Percentiles rank a stretch among this genome's conserved stretches.
These are phyloP conservation scores for Torymus auratus DNA, from an alignment of 2,888 invertebrate genomes.

Conservation along the genomic window DNA sequence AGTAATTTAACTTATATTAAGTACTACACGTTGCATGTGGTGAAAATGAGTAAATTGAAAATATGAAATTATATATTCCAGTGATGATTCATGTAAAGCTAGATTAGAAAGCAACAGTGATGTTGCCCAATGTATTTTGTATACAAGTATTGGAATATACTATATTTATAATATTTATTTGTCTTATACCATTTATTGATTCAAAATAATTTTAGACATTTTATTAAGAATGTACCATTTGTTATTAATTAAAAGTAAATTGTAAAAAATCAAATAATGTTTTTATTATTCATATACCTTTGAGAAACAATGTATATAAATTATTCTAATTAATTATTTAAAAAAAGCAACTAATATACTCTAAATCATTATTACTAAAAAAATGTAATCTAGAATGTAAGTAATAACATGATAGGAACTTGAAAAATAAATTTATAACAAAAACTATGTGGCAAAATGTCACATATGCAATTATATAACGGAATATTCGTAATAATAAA, in stretches of 20 bases:
- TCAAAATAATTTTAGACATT: slow-evolving; percentile 43
- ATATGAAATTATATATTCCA: slow-evolving; percentile 38
- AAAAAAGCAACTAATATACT: slow-evolving; percentile 17
- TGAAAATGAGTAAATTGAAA: slow-evolving; percentile 21
- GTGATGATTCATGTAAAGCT: slow-evolving; percentile 13
- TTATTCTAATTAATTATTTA: slow-evolving; percentile 5
- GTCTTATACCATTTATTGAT: slow-evolving; percentile 37
- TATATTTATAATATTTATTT: slow-evolving; percentile 51
- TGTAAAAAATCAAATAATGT: slow-evolving; percentile 15
- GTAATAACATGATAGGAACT: slow-evolving; percentile 19
- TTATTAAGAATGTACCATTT: slow-evolving; percentile 48
- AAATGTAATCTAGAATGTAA: slow-evolving; percentile 17
- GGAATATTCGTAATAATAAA: slow-evolving; percentile 50
- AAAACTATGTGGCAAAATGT: slow-evolving; percentile 27
- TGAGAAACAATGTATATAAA: slow-evolving; percentile 40
- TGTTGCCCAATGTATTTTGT: slow-evolving; percentile 33
- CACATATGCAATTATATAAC: slow-evolving; percentile 24
- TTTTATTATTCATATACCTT: slow-evolving; percentile 45
- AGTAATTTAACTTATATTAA: background rate
- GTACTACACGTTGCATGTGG: background rate
- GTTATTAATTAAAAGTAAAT: slow-evolving; percentile 50
- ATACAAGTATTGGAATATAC: slow-evolving; percentile 49
- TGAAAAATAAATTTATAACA: background rate
- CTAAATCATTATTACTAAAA: slow-evolving; percentile 22
- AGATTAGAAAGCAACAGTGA: slow-evolving; percentile 13